Conservation (phyloP, 2,113 vertebrate species). For the Struthidea cinerea region DNA sequence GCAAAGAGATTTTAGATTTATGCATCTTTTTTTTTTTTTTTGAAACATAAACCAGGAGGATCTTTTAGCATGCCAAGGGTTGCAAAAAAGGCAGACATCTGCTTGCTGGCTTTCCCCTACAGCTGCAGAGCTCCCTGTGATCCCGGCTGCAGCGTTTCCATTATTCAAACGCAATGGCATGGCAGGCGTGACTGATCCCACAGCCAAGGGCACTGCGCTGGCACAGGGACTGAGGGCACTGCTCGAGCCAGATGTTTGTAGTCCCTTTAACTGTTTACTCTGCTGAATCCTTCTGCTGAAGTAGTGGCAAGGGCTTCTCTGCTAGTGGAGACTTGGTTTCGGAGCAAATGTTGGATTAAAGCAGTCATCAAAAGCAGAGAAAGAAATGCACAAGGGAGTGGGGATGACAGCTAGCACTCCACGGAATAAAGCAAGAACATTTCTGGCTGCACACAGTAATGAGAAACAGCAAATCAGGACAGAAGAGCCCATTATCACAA, state of each 20-base stretch:
- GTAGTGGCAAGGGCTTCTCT: background rate
- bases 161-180: slow-evolving; percentile 54
- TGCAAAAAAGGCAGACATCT: background rate
- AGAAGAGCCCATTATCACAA: slow-evolving; percentile 49
- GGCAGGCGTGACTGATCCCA: background rate
- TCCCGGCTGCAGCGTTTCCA: slow-evolving; percentile 14
- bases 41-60: background rate
- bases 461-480: slow-evolving; percentile 30
- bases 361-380: slow-evolving; percentile 11
- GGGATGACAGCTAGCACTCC: slow-evolving; percentile 38
- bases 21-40: background rate
- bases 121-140: slow-evolving; percentile 20
- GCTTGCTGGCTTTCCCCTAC: background rate
- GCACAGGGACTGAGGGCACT: background rate
- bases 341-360: background rate
- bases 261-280: slow-evolving; percentile 8
- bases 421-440: slow-evolving; percentile 31
- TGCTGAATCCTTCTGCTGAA: background rate
- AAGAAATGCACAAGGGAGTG: background rate
- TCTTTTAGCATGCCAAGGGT: background rate
- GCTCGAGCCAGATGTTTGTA: slow-evolving; percentile 15
- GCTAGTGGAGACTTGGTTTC: background rate
- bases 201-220: background rate
- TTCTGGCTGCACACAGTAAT: slow-evolving; percentile 34
- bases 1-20: background rate